These are phyloP conservation scores for Helostoma temminkii DNA, from an alignment of 2,797 vertebrate species.

Conservation along the genomic window DNA sequence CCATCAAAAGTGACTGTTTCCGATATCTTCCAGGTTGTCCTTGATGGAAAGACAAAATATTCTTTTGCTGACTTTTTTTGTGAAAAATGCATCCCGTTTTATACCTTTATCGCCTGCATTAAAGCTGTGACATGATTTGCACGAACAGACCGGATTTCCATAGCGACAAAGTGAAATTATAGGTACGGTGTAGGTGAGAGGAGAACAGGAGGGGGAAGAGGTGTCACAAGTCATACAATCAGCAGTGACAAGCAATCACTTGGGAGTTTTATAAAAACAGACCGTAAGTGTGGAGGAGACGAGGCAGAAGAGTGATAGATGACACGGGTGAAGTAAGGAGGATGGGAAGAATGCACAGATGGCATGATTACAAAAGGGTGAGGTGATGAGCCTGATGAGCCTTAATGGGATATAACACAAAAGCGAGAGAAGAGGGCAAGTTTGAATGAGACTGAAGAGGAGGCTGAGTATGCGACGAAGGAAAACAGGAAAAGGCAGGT, in stretches of 20 bases:
- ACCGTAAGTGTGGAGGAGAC: slow-evolving; percentile 39
- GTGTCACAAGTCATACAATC: slow-evolving; percentile 67
- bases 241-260: slow-evolving; percentile 74
- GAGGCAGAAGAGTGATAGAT: slow-evolving; percentile 52
- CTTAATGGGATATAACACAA: slow-evolving; percentile 58
- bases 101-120: slow-evolving; percentile 32
- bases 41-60: slow-evolving; percentile 24
- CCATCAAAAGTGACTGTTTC: slow-evolving; percentile 1
- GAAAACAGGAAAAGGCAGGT: slow-evolving; percentile 58
- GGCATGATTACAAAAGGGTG: slow-evolving; percentile 66
- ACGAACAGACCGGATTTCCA: slow-evolving; percentile 48
- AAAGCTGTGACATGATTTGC: slow-evolving; percentile 46
- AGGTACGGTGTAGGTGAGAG: slow-evolving; percentile 41
- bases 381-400: slow-evolving; percentile 62
- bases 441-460: slow-evolving; percentile 46
- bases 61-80: slow-evolving; percentile 28
- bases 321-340: slow-evolving; percentile 33
- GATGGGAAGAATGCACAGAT: slow-evolving; percentile 48
- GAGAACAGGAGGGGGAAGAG: slow-evolving; percentile 20
- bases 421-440: slow-evolving; percentile 35
- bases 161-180: slow-evolving; percentile 66
- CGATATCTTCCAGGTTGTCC: slow-evolving; percentile 11
- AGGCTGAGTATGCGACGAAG: slow-evolving; percentile 30
- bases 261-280: slow-evolving; percentile 61
- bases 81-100: background rate